Percentiles rank a stretch among this genome's conserved stretches.
Evolutionary conservation across 1,140 invertebrate species (phyloP).

Genomic region (Neuroterus valhalla): DNA sequence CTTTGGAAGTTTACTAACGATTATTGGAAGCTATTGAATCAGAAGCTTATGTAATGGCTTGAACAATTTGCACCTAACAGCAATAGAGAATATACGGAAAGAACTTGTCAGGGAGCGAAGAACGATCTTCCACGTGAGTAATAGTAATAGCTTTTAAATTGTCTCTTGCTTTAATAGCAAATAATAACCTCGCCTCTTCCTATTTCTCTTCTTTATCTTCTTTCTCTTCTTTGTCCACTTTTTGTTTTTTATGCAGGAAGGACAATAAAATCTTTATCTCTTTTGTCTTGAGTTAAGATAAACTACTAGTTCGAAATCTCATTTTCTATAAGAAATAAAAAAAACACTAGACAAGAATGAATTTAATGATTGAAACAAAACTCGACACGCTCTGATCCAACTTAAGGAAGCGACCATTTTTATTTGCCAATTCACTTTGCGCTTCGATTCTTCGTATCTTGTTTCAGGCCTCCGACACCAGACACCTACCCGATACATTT

Average conservation of each 20-base stretch:
- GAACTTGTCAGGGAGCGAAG: slow-evolving; percentile 38
- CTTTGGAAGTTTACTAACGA: no score
- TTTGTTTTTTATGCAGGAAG: no score
- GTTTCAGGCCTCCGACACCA: neutral
- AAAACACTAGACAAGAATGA: neutral
- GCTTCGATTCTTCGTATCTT: neutral
- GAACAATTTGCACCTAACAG: neutral
- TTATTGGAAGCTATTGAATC: no score
- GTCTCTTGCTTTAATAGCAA: slow-evolving; percentile 67
- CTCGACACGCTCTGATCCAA: neutral
- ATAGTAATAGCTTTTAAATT: slow-evolving; percentile 71
- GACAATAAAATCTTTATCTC: no score
- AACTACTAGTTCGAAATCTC: no score
- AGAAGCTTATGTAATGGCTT: no score
- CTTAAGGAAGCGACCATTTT: neutral
- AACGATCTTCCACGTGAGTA: slow-evolving; percentile 52
- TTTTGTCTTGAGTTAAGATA: no score
- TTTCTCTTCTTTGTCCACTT: no score
- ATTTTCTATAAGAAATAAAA: no score
- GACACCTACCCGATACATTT: slow-evolving; percentile 3
- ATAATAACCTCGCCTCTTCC: slow-evolving; percentile 61
- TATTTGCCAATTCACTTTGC: neutral
- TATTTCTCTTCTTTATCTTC: slow-evolving; percentile 28
- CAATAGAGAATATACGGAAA: slow-evolving; percentile 23
- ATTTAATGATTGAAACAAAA: neutral